These are phyloP conservation scores for Tricholaema leucomelas DNA, from an alignment of 2,113 vertebrate species.

Conservation along the genomic window DNA sequence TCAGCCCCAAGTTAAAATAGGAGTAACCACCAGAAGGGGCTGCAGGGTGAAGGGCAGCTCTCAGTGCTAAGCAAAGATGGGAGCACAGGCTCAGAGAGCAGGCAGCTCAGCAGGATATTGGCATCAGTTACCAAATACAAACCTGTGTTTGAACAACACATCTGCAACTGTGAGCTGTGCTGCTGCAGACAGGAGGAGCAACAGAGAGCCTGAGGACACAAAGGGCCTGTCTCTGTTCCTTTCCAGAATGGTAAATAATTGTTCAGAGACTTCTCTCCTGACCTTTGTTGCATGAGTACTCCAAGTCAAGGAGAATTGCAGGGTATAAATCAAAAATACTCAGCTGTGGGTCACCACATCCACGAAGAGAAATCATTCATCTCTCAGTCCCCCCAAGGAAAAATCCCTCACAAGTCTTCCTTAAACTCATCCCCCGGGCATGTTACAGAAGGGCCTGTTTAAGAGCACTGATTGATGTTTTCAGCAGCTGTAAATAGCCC, in stretches of 20 bases:
- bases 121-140: neutral
- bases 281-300: constrained; percentile 1
- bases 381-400: neutral
- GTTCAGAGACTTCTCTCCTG: constrained; percentile 8
- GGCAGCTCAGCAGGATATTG: neutral
- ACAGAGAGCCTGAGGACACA: neutral
- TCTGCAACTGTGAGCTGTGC: neutral
- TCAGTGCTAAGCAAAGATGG: neutral
- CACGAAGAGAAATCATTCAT: neutral
- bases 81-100: neutral
- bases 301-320: constrained; percentile 39
- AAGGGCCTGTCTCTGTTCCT: neutral
- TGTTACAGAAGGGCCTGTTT: neutral
- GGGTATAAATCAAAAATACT: constrained; percentile 12
- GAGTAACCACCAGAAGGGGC: neutral
- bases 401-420: constrained; percentile 6
- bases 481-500: neutral
- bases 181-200: neutral
- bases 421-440: neutral
- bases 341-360: neutral
- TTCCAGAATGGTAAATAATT: neutral
- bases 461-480: constrained; percentile 36
- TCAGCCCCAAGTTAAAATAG: neutral
- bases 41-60: neutral
- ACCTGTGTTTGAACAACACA: neutral